Evolutionary conservation across 2,888 invertebrate species (phyloP).

Genomic region (Leucophenga montana): DNA sequence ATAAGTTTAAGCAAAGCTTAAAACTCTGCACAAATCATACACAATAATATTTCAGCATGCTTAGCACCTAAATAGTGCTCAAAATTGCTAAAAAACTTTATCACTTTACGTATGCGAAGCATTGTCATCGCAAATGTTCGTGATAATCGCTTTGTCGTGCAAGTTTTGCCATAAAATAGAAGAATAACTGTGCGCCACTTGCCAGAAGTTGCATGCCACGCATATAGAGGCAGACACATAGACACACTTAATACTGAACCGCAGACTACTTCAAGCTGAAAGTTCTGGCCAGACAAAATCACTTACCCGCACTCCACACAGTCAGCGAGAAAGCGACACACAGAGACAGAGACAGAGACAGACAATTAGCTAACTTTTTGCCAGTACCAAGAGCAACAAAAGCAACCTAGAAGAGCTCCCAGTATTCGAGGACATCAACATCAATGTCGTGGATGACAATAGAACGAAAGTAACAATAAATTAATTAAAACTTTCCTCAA

Average conservation of each 20-base stretch:
- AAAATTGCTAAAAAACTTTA: too few relatives aligned
- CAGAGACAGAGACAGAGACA: neutral
- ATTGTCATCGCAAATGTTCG: neutral
- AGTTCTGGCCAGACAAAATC: slow-evolving; percentile 16
- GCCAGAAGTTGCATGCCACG: neutral
- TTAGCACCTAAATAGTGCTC: too few relatives aligned
- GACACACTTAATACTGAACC: slow-evolving; percentile 14
- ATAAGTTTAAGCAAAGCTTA: too few relatives aligned
- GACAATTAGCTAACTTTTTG: slow-evolving; percentile 30
- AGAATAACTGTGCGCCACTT: neutral
- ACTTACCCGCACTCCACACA: slow-evolving; percentile 7
- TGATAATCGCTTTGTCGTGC: slow-evolving; percentile 16
- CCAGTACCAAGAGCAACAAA: slow-evolving; percentile 1
- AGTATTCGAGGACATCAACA: slow-evolving; percentile 32
- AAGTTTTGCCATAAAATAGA: slow-evolving; percentile 15
- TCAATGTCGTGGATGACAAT: slow-evolving; percentile 51
- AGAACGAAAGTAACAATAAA: slow-evolving; percentile 63
- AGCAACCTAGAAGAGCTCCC: neutral
- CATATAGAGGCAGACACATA: neutral
- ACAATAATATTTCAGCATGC: too few relatives aligned
- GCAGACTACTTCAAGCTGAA: slow-evolving; percentile 19
- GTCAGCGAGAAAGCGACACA: slow-evolving; percentile 2
- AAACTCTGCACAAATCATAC: too few relatives aligned
- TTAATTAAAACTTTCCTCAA: slow-evolving; percentile 61
- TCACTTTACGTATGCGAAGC: too few relatives aligned